These are phyloP conservation scores for Nomada lathburiana DNA, from an alignment of 2,888 invertebrate genomes.

Conservation along the genomic window DNA sequence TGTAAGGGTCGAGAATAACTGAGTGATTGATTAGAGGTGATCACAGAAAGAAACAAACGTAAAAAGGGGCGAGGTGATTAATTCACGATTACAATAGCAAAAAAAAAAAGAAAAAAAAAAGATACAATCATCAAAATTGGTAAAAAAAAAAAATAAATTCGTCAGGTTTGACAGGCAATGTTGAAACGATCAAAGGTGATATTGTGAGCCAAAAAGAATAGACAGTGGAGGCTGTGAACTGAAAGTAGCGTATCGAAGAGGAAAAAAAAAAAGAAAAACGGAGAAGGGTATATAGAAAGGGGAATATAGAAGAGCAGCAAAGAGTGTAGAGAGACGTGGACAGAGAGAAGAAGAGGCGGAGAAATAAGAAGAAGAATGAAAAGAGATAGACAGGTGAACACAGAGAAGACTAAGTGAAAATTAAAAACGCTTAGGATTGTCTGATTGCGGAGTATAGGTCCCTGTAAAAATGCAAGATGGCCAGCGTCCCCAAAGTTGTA, in stretches of 20 bases:
- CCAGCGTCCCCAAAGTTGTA: conserved; percentile 84
- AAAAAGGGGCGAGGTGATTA: conserved; percentile 84
- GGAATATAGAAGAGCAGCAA: neutral
- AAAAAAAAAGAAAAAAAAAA: conserved; percentile 74
- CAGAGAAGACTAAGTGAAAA: conserved; percentile 76
- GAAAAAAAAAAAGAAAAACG: conserved; percentile 52
- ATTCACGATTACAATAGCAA: conserved; percentile 84
- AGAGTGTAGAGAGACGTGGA: conserved; percentile 70
- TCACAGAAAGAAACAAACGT: conserved; percentile 76
- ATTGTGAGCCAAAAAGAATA: conserved; percentile 46
- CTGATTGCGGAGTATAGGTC: conserved; percentile 84
- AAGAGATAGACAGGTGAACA: conserved; percentile 57
- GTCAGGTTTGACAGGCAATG: conserved; percentile 86
- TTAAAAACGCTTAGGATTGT: conserved; percentile 84
- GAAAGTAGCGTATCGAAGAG: conserved; percentile 10
- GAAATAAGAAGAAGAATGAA: conserved; percentile 47
- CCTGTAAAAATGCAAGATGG: conserved; percentile 85
- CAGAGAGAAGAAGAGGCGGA: conserved; percentile 39
- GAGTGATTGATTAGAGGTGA: conserved; percentile 72
- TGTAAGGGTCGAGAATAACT: conserved; percentile 74
- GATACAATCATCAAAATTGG: conserved; percentile 81
- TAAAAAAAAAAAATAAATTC: conserved; percentile 85
- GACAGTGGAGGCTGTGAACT: conserved; percentile 19
- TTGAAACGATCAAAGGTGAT: conserved; percentile 86
- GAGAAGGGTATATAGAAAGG: neutral